Conservation (phyloP, 2,113 vertebrate species). For the Labeo rohita region DNA sequence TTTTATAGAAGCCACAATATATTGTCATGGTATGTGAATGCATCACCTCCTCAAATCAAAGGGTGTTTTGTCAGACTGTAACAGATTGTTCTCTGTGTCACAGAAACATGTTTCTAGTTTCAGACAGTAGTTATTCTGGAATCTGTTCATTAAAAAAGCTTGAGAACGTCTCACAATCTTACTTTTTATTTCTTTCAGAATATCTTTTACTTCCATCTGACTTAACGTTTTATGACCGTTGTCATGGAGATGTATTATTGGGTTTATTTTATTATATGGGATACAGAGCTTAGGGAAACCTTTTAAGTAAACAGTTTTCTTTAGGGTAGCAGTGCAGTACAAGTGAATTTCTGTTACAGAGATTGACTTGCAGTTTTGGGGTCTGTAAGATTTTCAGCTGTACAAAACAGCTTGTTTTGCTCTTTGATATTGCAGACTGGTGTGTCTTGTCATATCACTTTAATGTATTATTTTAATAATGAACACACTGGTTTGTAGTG, state of each 20-base stretch:
- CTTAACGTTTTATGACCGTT: background rate
- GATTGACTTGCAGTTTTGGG: background rate
- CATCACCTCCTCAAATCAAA: background rate
- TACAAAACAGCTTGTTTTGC: too few species aligned
- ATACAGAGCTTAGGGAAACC: background rate
- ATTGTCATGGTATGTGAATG: background rate
- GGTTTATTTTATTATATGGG: conserved; percentile 12
- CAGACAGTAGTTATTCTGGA: background rate
- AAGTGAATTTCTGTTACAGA: background rate
- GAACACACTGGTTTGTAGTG: too few species aligned
- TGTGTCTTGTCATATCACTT: too few species aligned
- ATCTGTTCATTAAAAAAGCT: background rate
- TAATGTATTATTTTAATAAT: too few species aligned
- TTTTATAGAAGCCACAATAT: background rate
- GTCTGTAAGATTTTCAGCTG: background rate
- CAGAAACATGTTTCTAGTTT: background rate
- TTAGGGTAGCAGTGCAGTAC: background rate
- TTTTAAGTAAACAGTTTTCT: conserved; percentile 13
- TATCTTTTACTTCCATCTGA: background rate
- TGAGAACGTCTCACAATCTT: background rate
- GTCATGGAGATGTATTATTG: background rate
- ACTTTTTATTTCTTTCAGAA: background rate
- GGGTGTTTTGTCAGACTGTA: background rate
- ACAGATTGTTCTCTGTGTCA: background rate
- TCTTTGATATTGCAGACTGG: too few species aligned